Evolutionary conservation across 2,888 invertebrate genomes (phyloP), one percentile per base, ranked within the genome.

Genomic region (Tenthredo amoena): DNA sequence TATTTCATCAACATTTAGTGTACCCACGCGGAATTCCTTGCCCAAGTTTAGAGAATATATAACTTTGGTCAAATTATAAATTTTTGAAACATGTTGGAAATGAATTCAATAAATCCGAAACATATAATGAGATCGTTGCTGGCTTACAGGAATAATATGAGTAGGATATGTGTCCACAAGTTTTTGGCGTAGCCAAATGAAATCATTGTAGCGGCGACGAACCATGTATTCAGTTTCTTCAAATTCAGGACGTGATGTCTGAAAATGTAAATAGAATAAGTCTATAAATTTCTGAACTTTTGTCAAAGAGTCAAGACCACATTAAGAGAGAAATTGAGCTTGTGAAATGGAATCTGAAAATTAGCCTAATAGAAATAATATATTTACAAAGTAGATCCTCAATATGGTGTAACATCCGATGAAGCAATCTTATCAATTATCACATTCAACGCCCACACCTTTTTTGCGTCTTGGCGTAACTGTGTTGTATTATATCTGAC

Each of bases 151-250:
- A 87, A 96, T 95, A 86, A 96, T 95, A 89, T 96, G 96, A 85
- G 96, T 95, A 4, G 96, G 95, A 92, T 96, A 95, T n/a, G 94
- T 94, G 88, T 96, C 96, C 68, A 96, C 94, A 85, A 96, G 92
- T 89, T 95, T 95, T 87, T 96, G 95, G 86, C 96, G 93, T 58
- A 96, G 91, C 96, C 96, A 96, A 84, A 96, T 94, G 90, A 97
- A 97, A 92, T 97, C 97, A 93, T 96, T 96, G 92, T 96, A 97
- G 84, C 96, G 94, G 86, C 96, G 94, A 76, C 96, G 93, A 10
- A 96, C 96, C 82, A 95, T 91, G 89, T 96, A 96, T 89, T 96
- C 96, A 86, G 94, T 95, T 88, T 95, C 95, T 31, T 95, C 94
- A 92, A 95, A 96, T 89, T 96, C 96, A 87, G 95, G 94, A 88